Base-by-base conservation (phyloP, 2,113 vertebrate species). In the Nothocercus nigrocapillus region DNA sequence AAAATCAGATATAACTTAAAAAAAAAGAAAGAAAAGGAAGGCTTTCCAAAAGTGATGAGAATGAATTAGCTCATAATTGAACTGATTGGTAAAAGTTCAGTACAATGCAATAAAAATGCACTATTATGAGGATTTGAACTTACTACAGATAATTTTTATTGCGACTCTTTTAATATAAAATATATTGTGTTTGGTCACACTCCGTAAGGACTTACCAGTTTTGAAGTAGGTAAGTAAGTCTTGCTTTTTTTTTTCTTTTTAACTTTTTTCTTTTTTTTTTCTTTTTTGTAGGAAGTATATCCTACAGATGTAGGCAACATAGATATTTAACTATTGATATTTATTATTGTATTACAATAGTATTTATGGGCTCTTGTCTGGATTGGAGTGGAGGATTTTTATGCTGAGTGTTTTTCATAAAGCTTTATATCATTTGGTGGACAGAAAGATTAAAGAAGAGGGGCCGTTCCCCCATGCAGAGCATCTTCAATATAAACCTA, bases 31-130 rank as follows among this genome's bases (percentile, higher is more conserved):
- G 67, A 53, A 75, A 88, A 89, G 21, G 85, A 93, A 76, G 74
- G n/a, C 82, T 88, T 93, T 94, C 88, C 58, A 14, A 91, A 58
- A 94, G 76, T 91, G 82, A 88, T 93, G 88, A 94, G 92, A 91
- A 94, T 89, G 95, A 96, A 96, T 97, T 96, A 94, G 85, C 40
- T 59, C 45, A 7, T 96, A 96, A 96, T 94, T 93, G 91, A 85
- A 95, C 94, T 94, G 95, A 94, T 88, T 85, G 93, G 92, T 92
- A 88, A 91, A 95, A 94, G 73, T 94, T 95, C 86, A 88, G 74
- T 93, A 72, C 73, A 95, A 91, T 90, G 75, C 56, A 91, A 95
- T 80, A 86, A 94, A 95, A 93, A 12, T 88, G 81, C 74, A 85
- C 34, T 53, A 79, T 93, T 96, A 96, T 92, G 82, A 82, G 70